These are phyloP conservation scores for Cephus runcator DNA, from an alignment of 2,888 invertebrate genomes.

Conservation along the genomic window DNA sequence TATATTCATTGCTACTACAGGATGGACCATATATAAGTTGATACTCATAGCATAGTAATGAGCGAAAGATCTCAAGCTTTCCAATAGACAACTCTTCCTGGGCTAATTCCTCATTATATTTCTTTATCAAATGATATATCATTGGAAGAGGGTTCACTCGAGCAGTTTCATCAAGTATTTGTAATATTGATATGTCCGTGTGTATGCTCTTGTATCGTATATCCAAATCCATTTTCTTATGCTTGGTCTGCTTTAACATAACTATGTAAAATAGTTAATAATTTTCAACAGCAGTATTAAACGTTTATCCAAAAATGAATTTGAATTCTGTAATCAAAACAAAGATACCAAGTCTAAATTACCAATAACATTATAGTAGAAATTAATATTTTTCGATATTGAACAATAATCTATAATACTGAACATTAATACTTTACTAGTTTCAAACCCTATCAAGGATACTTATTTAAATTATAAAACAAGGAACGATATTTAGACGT, in stretches of 20 bases:
- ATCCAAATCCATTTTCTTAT: background rate
- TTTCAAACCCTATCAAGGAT: background rate
- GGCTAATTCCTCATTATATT: constrained; percentile 28
- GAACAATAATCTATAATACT: no score
- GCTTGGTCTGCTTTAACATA: background rate
- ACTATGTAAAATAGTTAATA: background rate
- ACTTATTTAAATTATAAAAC: background rate
- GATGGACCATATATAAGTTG: constrained; percentile 18
- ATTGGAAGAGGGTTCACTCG: background rate
- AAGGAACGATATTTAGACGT: background rate
- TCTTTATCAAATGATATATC: constrained; percentile 9
- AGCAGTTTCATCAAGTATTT: background rate
- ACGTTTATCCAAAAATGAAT: constrained; percentile 9
- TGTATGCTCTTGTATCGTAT: background rate
- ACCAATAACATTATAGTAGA: no score
- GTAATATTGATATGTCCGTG: background rate
- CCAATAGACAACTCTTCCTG: constrained; percentile 18
- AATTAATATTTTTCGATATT: no score
- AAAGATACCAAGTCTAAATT: background rate
- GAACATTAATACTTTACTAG: no score
- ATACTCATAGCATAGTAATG: constrained; percentile 45
- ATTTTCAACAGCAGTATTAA: background rate
- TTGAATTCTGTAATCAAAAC: constrained; percentile 9
- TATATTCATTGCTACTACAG: background rate
- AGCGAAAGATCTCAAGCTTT: constrained; percentile 35